Conservation (phyloP, 2,797 vertebrate genomes). For the Eutrigla gurnardus region DNA sequence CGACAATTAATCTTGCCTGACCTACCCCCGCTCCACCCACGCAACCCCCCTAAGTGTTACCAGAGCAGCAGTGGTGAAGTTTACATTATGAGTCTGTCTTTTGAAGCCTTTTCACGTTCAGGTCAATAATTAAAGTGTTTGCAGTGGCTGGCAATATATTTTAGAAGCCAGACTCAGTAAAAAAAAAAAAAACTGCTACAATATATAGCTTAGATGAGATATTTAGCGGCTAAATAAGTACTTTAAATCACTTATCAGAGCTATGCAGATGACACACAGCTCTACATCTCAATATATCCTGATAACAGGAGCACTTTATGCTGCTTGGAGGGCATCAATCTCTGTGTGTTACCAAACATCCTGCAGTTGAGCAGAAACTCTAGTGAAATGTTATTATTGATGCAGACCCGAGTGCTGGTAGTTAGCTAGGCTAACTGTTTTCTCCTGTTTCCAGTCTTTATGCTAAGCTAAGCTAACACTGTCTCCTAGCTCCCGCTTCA, state of each 20-base stretch:
- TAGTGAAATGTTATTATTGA: neutral
- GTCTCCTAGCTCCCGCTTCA: too few species aligned
- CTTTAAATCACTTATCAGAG: slow-evolving; percentile 4
- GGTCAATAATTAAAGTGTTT: slow-evolving; percentile 63
- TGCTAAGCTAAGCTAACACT: neutral
- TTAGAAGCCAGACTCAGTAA: neutral
- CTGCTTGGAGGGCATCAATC: neutral
- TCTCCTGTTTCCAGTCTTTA: neutral
- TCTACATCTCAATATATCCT: neutral
- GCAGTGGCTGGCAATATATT: slow-evolving; percentile 14
- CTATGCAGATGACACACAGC: slow-evolving; percentile 14
- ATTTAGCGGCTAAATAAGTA: slow-evolving; percentile 4
- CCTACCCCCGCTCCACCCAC: slow-evolving; percentile 62
- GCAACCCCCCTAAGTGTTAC: slow-evolving; percentile 20
- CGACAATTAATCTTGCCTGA: slow-evolving; percentile 78
- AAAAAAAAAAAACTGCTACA: neutral
- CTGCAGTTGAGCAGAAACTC: neutral
- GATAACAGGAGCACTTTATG: neutral
- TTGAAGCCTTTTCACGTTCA: slow-evolving; percentile 65
- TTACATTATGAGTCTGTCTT: slow-evolving; percentile 64
- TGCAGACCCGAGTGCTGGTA: neutral
- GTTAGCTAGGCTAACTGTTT: neutral
- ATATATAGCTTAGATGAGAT: neutral
- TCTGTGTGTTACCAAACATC: neutral
- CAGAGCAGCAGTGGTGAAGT: slow-evolving; percentile 53